Evolutionary conservation across 2,113 vertebrate species (phyloP).

Genomic region (Candoia aspera): DNA sequence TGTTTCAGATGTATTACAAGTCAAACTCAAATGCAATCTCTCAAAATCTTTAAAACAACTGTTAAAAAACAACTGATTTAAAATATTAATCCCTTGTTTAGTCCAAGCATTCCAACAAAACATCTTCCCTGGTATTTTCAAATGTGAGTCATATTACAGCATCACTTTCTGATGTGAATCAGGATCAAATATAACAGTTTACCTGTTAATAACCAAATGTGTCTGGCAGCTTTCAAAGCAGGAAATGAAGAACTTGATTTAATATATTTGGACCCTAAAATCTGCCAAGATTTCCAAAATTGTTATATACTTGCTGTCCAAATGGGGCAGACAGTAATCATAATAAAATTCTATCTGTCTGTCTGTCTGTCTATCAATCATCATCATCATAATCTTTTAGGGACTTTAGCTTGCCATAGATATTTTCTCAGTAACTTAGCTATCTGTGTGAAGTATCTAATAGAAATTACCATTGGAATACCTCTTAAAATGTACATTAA

Average conservation of each 20-base stretch:
- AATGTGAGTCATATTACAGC: background rate
- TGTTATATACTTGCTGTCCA: no score
- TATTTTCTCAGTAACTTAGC: background rate
- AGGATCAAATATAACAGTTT: background rate
- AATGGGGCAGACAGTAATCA: background rate
- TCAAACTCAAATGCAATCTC: background rate
- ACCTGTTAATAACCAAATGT: background rate
- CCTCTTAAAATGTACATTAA: background rate
- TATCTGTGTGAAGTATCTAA: background rate
- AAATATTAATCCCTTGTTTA: background rate
- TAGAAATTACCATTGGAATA: background rate
- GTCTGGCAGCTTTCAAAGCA: background rate
- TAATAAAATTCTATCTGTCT: background rate
- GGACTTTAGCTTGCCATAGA: background rate
- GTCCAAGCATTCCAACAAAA: background rate
- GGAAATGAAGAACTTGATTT: background rate
- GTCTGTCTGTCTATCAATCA: background rate
- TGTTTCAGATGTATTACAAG: no score
- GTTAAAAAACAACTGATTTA: background rate
- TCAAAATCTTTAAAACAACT: background rate
- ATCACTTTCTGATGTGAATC: background rate
- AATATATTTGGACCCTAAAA: background rate
- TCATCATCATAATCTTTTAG: background rate
- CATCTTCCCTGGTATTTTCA: background rate
- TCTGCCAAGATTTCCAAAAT: background rate